Percentiles rank a stretch among this genome's conserved stretches.
Conservation (phyloP, 2,888 invertebrate genomes). For the Meganola albula region DNA sequence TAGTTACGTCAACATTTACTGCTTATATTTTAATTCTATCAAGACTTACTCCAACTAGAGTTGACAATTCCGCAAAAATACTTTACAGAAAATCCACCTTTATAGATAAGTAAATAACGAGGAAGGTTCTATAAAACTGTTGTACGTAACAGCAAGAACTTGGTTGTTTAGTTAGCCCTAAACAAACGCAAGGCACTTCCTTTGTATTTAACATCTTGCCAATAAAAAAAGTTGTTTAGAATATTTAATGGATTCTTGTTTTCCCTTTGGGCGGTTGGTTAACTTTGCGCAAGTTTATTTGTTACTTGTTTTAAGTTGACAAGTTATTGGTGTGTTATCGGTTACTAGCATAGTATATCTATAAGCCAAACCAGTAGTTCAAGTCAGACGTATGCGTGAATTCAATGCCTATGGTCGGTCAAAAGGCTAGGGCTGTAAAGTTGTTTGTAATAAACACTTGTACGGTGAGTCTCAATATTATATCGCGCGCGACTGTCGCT, state of each 20-base stretch:
- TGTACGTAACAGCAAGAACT: constrained; percentile 11
- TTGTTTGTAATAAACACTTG: too few species aligned
- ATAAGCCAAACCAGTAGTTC: too few species aligned
- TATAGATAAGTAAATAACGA: not conserved
- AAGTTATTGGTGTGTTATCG: constrained; percentile 6
- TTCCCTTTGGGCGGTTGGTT: constrained; percentile 31
- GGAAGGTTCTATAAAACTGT: not conserved
- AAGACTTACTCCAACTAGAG: constrained; percentile 21
- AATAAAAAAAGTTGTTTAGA: constrained; percentile 55
- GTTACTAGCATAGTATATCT: too few species aligned
- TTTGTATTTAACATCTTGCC: constrained; percentile 52
- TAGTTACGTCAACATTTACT: constrained; percentile 27
- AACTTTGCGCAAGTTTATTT: constrained; percentile 19
- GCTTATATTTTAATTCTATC: constrained; percentile 45
- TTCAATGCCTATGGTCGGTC: too few species aligned
- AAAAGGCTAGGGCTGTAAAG: too few species aligned
- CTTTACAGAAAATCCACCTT: not conserved
- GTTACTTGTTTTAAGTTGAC: constrained; percentile 19
- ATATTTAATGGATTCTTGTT: constrained; percentile 50
- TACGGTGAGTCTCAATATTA: too few species aligned
- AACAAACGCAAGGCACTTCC: constrained; percentile 44
- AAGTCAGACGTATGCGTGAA: too few species aligned
- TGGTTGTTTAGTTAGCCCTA: constrained; percentile 45
- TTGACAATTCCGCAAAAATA: constrained; percentile 1
- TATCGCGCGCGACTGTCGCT: too few species aligned